These are phyloP conservation scores for Polymixis lichenea DNA, from an alignment of 2,888 invertebrate genomes.

Conservation along the genomic window DNA sequence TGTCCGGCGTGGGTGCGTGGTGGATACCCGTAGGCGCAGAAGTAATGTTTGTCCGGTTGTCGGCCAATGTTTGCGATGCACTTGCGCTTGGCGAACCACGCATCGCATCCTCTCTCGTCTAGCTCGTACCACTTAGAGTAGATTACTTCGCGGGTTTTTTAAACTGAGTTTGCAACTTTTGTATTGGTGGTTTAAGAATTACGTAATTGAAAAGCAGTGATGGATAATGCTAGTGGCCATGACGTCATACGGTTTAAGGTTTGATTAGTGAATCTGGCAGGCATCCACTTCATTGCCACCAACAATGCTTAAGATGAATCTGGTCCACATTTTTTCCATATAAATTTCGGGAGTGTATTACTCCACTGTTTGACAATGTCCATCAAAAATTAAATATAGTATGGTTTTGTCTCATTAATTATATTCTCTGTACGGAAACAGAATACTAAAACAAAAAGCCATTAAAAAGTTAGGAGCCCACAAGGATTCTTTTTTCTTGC, in stretches of 20 bases:
- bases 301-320: too few relatives aligned
- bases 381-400: too few relatives aligned
- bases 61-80: slow-evolving; percentile 62
- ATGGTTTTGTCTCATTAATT: too few relatives aligned
- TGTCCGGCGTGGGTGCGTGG: slow-evolving; percentile 25
- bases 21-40: slow-evolving; percentile 32
- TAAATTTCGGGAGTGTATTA: too few relatives aligned
- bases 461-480: too few relatives aligned
- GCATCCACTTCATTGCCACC: background rate
- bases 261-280: background rate
- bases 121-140: slow-evolving; percentile 21
- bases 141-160: slow-evolving; percentile 35
- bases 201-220: background rate
- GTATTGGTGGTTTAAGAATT: background rate
- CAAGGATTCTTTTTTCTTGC: too few relatives aligned
- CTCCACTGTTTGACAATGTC: too few relatives aligned
- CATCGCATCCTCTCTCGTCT: slow-evolving; percentile 24
- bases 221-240: background rate
- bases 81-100: slow-evolving; percentile 51
- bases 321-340: too few relatives aligned
- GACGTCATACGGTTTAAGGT: background rate
- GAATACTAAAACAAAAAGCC: too few relatives aligned
- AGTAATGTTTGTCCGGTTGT: slow-evolving; percentile 58
- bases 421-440: too few relatives aligned
- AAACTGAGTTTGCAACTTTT: background rate